Percentiles rank a stretch among this genome's conserved stretches.
Evolutionary conservation across 2,888 invertebrate genomes (phyloP).

Genomic region (Temnothorax rugatulus): DNA sequence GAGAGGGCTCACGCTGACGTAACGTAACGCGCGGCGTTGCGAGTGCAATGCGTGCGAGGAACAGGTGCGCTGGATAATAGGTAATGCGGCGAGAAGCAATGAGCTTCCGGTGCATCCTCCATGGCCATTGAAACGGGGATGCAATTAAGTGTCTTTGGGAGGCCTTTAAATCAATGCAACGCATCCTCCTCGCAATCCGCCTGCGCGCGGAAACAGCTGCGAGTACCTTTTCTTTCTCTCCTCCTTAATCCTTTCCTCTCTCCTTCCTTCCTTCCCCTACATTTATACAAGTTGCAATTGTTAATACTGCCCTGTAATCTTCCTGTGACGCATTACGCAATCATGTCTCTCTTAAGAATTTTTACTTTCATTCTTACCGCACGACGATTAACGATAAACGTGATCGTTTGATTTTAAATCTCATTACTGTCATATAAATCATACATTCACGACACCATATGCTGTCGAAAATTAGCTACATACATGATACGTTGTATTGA

Average conservation of each 20-base stretch:
- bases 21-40: not conserved
- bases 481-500: not conserved
- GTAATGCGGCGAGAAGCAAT: slow-evolving; percentile 58
- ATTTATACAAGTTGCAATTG: slow-evolving; percentile 19
- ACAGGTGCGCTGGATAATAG: slow-evolving; percentile 67
- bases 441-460: not conserved
- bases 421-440: slow-evolving; percentile 10
- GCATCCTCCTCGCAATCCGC: slow-evolving; percentile 39
- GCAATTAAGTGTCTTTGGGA: slow-evolving; percentile 70
- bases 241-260: slow-evolving; percentile 3
- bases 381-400: not conserved
- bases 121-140: slow-evolving; percentile 59
- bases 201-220: slow-evolving; percentile 58
- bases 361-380: slow-evolving; percentile 9
- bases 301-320: slow-evolving; percentile 34
- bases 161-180: slow-evolving; percentile 66
- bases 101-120: slow-evolving; percentile 67
- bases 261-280: not conserved
- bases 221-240: not conserved
- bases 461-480: not conserved
- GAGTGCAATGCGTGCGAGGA: slow-evolving; percentile 25
- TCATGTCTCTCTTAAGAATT: slow-evolving; percentile 7
- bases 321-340: slow-evolving; percentile 23
- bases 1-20: slow-evolving; percentile 9
- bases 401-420: slow-evolving; percentile 1